Evolutionary conservation across 2,888 invertebrate species (phyloP).

Genomic region (Palloptera scutellata): DNA sequence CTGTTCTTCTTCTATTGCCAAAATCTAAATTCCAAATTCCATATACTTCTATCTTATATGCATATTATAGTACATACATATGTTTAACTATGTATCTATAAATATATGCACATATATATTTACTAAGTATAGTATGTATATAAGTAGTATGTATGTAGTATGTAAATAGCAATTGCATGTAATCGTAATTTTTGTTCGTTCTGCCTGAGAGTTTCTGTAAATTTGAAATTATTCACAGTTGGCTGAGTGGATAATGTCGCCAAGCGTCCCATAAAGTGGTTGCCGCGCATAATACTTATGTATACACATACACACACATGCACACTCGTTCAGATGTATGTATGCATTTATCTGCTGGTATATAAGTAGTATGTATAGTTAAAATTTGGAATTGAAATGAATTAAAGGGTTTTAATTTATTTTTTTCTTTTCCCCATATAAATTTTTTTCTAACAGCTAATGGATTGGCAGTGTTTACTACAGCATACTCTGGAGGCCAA

Average conservation of each 20-base stretch:
- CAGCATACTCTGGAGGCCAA: slow-evolving; percentile 21
- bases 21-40: too few species aligned
- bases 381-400: too few species aligned
- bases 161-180: neutral
- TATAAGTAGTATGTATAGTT: neutral
- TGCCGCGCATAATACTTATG: slow-evolving; percentile 26
- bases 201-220: slow-evolving; percentile 32
- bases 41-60: too few species aligned
- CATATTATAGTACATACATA: neutral
- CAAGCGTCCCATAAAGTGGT: slow-evolving; percentile 26
- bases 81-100: neutral
- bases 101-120: neutral
- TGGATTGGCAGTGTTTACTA: slow-evolving; percentile 13
- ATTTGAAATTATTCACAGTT: slow-evolving; percentile 41
- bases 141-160: neutral
- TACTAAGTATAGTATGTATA: neutral
- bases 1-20: too few species aligned
- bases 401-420: slow-evolving; percentile 29
- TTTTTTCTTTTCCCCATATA: slow-evolving; percentile 16
- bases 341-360: neutral
- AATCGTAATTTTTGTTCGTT: slow-evolving; percentile 14
- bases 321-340: slow-evolving; percentile 9
- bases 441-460: slow-evolving; percentile 11
- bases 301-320: slow-evolving; percentile 24
- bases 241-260: slow-evolving; percentile 37